These are phyloP conservation scores for Murina feae DNA, from an alignment of 2,113 vertebrate species.

Conservation along the genomic window DNA sequence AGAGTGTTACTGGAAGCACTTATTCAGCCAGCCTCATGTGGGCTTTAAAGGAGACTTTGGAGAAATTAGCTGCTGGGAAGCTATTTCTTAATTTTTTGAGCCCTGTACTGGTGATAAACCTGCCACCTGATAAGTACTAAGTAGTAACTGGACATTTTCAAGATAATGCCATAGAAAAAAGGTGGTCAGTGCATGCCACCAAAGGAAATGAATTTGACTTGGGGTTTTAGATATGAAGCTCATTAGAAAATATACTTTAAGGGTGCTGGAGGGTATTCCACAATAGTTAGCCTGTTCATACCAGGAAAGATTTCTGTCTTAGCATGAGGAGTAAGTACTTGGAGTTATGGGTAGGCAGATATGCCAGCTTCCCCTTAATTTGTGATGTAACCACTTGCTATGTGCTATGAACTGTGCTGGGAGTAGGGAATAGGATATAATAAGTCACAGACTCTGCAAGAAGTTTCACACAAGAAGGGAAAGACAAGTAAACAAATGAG, in stretches of 20 bases:
- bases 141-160: slow-evolving; percentile 56
- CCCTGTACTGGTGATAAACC: slow-evolving; percentile 53
- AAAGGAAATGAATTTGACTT: slow-evolving; percentile 25
- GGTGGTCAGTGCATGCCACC: not conserved
- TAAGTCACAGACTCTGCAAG: not conserved
- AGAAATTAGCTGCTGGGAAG: slow-evolving; percentile 43
- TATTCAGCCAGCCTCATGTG: not conserved
- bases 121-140: slow-evolving; percentile 65
- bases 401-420: not conserved
- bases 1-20: slow-evolving; percentile 34
- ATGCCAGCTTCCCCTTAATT: not conserved
- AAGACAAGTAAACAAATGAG: not conserved
- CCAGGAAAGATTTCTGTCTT: not conserved
- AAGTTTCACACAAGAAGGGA: not conserved
- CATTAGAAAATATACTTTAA: slow-evolving; percentile 18
- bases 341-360: not conserved
- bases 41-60: slow-evolving; percentile 25
- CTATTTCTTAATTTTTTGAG: slow-evolving; percentile 50
- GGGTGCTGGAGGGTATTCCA: not conserved
- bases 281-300: not conserved
- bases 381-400: not conserved
- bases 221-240: slow-evolving; percentile 40
- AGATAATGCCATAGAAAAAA: slow-evolving; percentile 54
- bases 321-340: not conserved
- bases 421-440: not conserved